Percentiles rank a stretch among this genome's conserved stretches.
Evolutionary conservation across 2,888 invertebrate genomes (phyloP).

Genomic region (Altica lythri): DNA sequence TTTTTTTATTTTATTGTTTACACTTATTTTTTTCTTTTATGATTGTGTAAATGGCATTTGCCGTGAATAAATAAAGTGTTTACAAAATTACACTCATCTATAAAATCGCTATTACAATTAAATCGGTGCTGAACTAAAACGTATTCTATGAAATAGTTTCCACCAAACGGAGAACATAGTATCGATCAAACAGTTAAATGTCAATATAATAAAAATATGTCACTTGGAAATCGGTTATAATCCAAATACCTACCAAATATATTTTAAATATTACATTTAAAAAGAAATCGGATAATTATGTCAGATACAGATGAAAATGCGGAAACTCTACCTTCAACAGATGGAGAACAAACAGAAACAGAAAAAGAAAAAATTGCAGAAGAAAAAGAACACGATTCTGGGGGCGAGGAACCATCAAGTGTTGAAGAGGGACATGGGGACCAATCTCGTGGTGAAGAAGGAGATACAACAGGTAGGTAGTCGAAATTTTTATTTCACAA

Average conservation of each 20-base stretch:
- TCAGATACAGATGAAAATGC: constrained; percentile 5
- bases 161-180: too few species aligned
- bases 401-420: constrained; percentile 15
- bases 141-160: too few species aligned
- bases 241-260: background rate
- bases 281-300: constrained; percentile 1
- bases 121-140: too few species aligned
- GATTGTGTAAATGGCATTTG: too few species aligned
- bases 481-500: background rate
- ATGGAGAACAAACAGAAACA: background rate
- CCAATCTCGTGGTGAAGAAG: background rate
- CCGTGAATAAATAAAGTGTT: too few species aligned
- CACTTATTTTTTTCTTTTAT: too few species aligned
- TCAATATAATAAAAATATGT: background rate
- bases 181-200: constrained; percentile 3
- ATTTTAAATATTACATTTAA: background rate
- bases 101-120: too few species aligned
- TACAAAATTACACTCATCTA: too few species aligned
- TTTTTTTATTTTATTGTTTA: too few species aligned
- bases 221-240: background rate
- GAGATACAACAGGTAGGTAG: background rate
- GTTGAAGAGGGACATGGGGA: background rate
- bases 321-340: background rate
- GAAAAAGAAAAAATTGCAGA: constrained; percentile 12
- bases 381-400: constrained; percentile 8